Percentiles rank a stretch among this genome's conserved stretches.
Conservation (phyloP, 1,140 invertebrate genomes). For the Phymastichus coffea region DNA sequence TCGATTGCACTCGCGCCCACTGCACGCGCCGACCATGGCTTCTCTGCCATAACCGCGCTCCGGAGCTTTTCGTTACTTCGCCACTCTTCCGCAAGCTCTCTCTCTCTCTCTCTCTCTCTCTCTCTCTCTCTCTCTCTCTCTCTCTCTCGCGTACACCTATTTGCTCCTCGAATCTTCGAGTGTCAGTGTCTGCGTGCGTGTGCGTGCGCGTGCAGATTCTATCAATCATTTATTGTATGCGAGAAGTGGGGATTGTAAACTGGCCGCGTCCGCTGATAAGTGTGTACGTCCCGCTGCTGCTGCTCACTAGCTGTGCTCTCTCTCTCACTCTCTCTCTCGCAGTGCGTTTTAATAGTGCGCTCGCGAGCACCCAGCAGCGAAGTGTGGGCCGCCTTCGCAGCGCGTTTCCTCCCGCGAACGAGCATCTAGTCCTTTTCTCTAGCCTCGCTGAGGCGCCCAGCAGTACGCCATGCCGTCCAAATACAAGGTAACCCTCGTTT, state of each 20-base stretch:
- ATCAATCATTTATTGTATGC: too few relatives aligned
- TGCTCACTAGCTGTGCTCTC: background rate
- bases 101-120: background rate
- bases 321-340: background rate
- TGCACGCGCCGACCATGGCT: constrained; percentile 1
- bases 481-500: constrained; percentile 46
- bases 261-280: too few relatives aligned
- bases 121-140: background rate
- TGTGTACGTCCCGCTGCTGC: background rate
- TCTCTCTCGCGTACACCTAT: too few relatives aligned
- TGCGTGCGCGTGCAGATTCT: background rate
- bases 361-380: background rate
- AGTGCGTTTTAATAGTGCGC: too few relatives aligned
- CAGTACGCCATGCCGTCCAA: constrained; percentile 40
- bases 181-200: background rate
- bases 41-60: background rate
- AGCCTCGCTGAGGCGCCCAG: too few relatives aligned
- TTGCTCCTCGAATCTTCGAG: constrained; percentile 22
- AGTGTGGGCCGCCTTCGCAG: constrained; percentile 1
- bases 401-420: background rate
- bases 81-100: too few relatives aligned
- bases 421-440: too few relatives aligned
- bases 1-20: background rate
- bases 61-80: background rate
- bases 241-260: too few relatives aligned